Evolutionary conservation across 2,888 invertebrate species (phyloP), one percentile per base, ranked within the genome.

Genomic region (Cryptus armator): DNA sequence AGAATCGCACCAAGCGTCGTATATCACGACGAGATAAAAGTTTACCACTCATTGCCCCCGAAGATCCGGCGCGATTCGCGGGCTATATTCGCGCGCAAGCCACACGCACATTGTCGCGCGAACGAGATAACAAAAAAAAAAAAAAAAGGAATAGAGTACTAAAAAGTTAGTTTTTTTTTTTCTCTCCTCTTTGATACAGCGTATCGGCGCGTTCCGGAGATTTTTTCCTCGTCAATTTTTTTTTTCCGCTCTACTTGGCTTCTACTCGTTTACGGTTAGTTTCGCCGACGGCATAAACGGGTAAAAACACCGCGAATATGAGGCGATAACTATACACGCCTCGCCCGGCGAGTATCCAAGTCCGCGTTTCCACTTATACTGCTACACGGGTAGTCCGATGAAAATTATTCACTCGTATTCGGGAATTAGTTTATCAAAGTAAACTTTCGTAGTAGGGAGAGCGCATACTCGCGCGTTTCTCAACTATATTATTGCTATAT

Each of bases 381-480:
- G 29, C 44, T 74, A 53, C 56, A 32, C 24, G 44, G 62, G 46
- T 51, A 14, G 67, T 53, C 72, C 70, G 64, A 64, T 44, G 68
- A 70, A 70, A 83, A 74, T 75, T 70, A 74, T 74, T 74, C 72
- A 62, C 62, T 56, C 74, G 74, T 71, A 62, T 59, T 53, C 46
- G 53, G 37, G 70, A 75, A 79, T 83, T 83, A 79, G 83, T 83
- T 83, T 83, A 79, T 83, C 79, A 75, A 79, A 83, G 79, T 70
- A 83, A 79, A 83, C 19, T 83, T 83, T 62, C 48, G 48, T 29
- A 71, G 37, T 2, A 37, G 37, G 37, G 37, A 5, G 43, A 44
- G 46, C 68, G 77, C 62, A 70, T 78, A 46, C 37, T 59, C 67
- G 16, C 67, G 75, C n/a, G 43, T 67, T 43, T 62, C 14, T 37